A percentile compares a stretch with the other conserved stretches of the same genome.
phyloP scores from a whole-genome alignment of 2,888 invertebrate genomes.

The Ptychoptera albimana region DNA sequence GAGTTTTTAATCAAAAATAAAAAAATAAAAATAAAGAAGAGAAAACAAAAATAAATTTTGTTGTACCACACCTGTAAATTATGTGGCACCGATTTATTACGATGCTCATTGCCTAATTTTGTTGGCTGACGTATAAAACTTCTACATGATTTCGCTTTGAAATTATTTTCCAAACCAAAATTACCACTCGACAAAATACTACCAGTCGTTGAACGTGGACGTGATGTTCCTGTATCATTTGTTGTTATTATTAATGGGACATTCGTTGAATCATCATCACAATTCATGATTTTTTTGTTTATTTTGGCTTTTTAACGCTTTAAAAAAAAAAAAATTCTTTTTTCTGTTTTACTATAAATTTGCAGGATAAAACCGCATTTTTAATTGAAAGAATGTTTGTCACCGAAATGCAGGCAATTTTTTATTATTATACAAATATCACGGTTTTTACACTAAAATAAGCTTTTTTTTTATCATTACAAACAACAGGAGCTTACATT shows the following conservation, averaged over 20 bases:
- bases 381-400: too few species aligned
- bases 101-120: slow-evolving; percentile 17
- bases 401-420: too few species aligned
- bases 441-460: too few species aligned
- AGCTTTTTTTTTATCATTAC: too few species aligned
- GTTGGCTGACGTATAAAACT: slow-evolving; percentile 16
- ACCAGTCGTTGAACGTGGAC: slow-evolving; percentile 2
- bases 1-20: neutral
- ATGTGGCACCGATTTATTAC: slow-evolving; percentile 20
- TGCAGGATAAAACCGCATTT: too few species aligned
- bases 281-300: too few species aligned
- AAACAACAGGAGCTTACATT: too few species aligned
- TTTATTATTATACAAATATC: too few species aligned
- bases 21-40: slow-evolving; percentile 1
- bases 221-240: slow-evolving; percentile 12
- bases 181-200: slow-evolving; percentile 5
- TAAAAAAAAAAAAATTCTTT: neutral
- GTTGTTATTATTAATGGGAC: slow-evolving; percentile 17
- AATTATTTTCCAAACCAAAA: slow-evolving; percentile 15
- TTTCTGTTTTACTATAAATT: too few species aligned
- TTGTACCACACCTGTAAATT: slow-evolving; percentile 16
- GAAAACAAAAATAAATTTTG: slow-evolving; percentile 3
- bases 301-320: slow-evolving; percentile 15
- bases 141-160: slow-evolving; percentile 17
- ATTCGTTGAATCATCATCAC: slow-evolving; percentile 15